Percentiles rank a stretch among this genome's conserved stretches.
Conservation (phyloP, 2,113 vertebrate genomes). For the Megaptera novaeangliae region DNA sequence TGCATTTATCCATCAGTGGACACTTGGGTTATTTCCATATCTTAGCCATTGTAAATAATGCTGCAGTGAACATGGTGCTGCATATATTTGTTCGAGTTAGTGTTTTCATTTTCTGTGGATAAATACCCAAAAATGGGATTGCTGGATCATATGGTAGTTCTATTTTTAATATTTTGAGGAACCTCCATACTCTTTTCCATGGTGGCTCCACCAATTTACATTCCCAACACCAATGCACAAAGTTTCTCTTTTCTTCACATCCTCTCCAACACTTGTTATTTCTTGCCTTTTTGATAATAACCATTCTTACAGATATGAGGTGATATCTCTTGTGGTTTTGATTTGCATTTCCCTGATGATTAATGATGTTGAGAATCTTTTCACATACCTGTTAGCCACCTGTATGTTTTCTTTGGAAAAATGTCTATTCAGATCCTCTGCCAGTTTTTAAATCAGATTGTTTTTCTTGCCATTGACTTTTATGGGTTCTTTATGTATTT, state of each 20-base stretch:
- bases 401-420: not conserved
- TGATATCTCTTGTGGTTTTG: not conserved
- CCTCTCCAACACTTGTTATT: not conserved
- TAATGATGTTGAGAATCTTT: not conserved
- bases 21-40: not conserved
- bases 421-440: not conserved
- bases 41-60: not conserved
- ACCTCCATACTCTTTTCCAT: not conserved
- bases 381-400: not conserved
- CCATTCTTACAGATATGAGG: not conserved
- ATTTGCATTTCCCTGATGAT: not conserved
- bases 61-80: not conserved
- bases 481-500: not conserved
- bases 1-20: not conserved
- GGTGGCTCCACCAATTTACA: not conserved
- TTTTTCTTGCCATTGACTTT: not conserved
- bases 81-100: fast-evolving
- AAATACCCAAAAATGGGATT: not conserved
- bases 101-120: not conserved
- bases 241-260: not conserved
- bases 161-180: not conserved
- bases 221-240: not conserved
- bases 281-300: not conserved
- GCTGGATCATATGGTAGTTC: not conserved
- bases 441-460: not conserved